A percentile compares a stretch with the other conserved stretches of the same genome.
Conservation (phyloP, 1,140 invertebrate genomes). For the Zaprionus africanus region DNA sequence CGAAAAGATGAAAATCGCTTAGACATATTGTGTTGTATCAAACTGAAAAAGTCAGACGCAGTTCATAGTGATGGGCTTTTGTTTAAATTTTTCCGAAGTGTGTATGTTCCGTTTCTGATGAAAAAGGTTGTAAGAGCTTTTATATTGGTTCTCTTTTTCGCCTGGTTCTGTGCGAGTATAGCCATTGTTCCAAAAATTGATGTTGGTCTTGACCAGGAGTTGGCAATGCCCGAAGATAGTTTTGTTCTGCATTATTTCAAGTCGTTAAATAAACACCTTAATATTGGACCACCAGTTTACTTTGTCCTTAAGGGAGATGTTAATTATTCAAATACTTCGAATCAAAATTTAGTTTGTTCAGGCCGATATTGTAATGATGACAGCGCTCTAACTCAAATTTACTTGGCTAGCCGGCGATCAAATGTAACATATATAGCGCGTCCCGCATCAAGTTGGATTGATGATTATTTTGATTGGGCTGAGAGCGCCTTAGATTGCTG, state of each 20-base stretch:
- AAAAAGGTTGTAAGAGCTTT: conserved; percentile 89
- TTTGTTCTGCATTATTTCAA: conserved; percentile 97
- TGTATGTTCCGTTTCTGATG: conserved; percentile 95
- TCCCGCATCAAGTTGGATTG: conserved; percentile 96
- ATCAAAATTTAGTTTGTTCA: conserved; percentile 95
- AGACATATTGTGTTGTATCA: conserved; percentile 94
- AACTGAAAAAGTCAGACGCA: conserved; percentile 88
- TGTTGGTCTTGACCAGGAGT: conserved; percentile 97
- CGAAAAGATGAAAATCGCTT: conserved; percentile 91
- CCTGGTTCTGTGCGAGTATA: conserved; percentile 95
- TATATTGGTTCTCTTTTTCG: conserved; percentile 94
- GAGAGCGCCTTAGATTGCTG: conserved; percentile 86
- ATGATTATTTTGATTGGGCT: conserved; percentile 98
- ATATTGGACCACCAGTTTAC: conserved; percentile 98
- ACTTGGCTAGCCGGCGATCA: conserved; percentile 88
- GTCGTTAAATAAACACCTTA: conserved; percentile 93
- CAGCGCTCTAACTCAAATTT: conserved; percentile 94
- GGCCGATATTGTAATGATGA: conserved; percentile 91
- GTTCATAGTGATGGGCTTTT: conserved; percentile 89
- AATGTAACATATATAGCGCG: conserved; percentile 94
- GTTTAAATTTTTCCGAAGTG: conserved; percentile 93
- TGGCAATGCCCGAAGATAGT: conserved; percentile 98
- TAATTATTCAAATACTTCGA: conserved; percentile 89
- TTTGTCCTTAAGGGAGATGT: conserved; percentile 95
- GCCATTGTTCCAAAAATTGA: conserved; percentile 94